These are phyloP conservation scores for Atopsyche davidsoni DNA, from an alignment of 1,140 invertebrate genomes.

Conservation along the genomic window DNA sequence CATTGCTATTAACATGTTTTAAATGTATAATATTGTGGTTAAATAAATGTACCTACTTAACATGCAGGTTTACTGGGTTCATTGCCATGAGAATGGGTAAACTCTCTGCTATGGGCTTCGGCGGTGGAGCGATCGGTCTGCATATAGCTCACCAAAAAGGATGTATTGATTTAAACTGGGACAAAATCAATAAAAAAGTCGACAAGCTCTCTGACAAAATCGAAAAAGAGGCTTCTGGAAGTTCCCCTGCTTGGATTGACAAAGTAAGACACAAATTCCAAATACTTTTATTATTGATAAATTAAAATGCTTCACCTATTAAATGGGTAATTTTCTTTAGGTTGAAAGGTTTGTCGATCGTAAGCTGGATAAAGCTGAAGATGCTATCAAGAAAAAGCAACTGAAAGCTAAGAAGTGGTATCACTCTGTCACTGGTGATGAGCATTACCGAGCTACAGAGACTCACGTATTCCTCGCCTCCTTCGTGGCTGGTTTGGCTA, in stretches of 20 bases:
- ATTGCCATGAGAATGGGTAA: slow-evolving; percentile 79
- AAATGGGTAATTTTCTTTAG: slow-evolving; percentile 47
- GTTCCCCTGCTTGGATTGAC: slow-evolving; percentile 58
- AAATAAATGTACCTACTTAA: too few relatives aligned
- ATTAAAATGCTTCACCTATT: background rate
- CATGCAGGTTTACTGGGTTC: slow-evolving; percentile 70
- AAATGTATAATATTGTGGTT: too few relatives aligned
- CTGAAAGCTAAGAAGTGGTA: slow-evolving; percentile 66
- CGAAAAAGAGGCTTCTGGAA: slow-evolving; percentile 57
- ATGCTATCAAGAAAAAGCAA: slow-evolving; percentile 60
- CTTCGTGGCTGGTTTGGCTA: slow-evolving; percentile 64
- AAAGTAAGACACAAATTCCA: slow-evolving; percentile 52
- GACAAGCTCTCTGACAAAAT: slow-evolving; percentile 68
- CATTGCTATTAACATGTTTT: too few relatives aligned
- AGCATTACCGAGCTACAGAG: slow-evolving; percentile 59
- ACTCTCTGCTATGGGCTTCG: slow-evolving; percentile 69
- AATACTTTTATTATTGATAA: background rate
- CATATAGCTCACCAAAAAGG: slow-evolving; percentile 79
- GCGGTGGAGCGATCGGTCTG: slow-evolving; percentile 72
- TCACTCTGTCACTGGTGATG: slow-evolving; percentile 56
- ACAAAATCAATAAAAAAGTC: slow-evolving; percentile 64
- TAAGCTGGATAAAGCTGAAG: slow-evolving; percentile 71
- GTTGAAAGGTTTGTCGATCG: slow-evolving; percentile 69
- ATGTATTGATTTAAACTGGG: slow-evolving; percentile 79
- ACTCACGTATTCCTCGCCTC: slow-evolving; percentile 69